Percentiles rank a stretch among this genome's conserved stretches.
Evolutionary conservation across 92 coral and sea anemone genomes (phyloP).

Genomic region (Muricea muricata): DNA sequence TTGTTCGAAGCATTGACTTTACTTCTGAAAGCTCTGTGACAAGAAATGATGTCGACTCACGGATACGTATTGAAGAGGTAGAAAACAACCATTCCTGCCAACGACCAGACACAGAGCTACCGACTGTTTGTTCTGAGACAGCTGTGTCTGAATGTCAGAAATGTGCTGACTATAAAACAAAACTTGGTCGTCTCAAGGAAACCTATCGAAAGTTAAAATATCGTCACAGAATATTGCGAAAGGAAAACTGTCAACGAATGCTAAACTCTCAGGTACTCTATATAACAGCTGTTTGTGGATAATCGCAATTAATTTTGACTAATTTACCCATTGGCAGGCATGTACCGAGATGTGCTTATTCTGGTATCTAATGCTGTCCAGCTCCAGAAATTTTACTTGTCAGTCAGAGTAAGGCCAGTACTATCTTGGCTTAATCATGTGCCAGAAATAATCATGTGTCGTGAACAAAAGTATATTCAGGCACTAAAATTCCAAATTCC

Average conservation of each 20-base stretch:
- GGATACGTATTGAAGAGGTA: conserved; percentile 12
- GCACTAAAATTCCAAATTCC: too few relatives aligned
- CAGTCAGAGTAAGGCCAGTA: too few relatives aligned
- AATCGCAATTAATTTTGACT: too few relatives aligned
- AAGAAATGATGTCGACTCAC: conserved; percentile 7
- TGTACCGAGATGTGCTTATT: too few relatives aligned
- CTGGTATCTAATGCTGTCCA: too few relatives aligned
- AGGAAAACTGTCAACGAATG: neutral
- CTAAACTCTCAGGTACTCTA: conserved; percentile 8
- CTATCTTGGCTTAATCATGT: too few relatives aligned
- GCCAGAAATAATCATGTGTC: too few relatives aligned
- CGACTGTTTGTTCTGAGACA: neutral
- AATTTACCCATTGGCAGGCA: too few relatives aligned
- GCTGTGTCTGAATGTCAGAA: conserved; percentile 17
- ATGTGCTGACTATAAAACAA: conserved; percentile 11
- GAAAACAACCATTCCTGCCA: neutral
- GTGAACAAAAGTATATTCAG: too few relatives aligned
- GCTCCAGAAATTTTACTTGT: too few relatives aligned
- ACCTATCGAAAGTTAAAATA: conserved; percentile 8
- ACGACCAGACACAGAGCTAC: conserved; percentile 25
- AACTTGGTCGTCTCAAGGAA: conserved; percentile 6
- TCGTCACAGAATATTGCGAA: neutral
- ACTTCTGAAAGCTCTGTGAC: neutral
- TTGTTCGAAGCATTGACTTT: conserved; percentile 36
- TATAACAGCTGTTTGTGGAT: too few relatives aligned